Percentiles rank a stretch among this genome's conserved stretches.
Conservation (phyloP, 2,888 invertebrate genomes). For the Hydrotaea diabolus region DNA sequence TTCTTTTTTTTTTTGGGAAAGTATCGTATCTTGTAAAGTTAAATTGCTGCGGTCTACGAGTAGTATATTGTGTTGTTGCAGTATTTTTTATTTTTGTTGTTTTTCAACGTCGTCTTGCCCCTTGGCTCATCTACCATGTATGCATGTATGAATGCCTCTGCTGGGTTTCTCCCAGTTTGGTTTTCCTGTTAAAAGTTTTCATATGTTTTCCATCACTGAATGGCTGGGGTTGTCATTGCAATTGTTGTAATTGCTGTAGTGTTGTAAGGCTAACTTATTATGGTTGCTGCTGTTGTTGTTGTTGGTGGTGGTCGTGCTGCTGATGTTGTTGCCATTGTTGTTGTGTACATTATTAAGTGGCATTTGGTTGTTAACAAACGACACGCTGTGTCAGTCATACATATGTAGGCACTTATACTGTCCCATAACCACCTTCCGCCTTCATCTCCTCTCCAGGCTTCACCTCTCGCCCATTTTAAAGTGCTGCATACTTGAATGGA, state of each 20-base stretch:
- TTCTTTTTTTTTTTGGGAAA: slow-evolving; percentile 13
- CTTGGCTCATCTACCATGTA: neutral
- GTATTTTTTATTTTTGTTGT: neutral
- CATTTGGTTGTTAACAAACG: slow-evolving; percentile 21
- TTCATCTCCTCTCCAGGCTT: neutral
- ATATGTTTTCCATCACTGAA: slow-evolving; percentile 53
- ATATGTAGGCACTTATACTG: slow-evolving; percentile 2
- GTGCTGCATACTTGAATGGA: neutral
- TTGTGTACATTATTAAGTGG: slow-evolving; percentile 11
- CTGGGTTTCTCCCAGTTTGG: no score
- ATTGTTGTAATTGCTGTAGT: slow-evolving; percentile 36
- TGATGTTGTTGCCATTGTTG: neutral
- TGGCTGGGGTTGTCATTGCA: slow-evolving; percentile 39
- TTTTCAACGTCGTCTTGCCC: neutral
- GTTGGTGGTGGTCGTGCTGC: no score
- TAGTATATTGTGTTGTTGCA: neutral
- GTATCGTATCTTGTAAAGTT: neutral
- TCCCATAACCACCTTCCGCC: neutral
- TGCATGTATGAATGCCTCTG: no score
- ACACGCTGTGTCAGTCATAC: slow-evolving; percentile 3
- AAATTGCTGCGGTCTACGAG: neutral
- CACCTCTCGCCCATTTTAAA: neutral
- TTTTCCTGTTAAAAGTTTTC: slow-evolving; percentile 53
- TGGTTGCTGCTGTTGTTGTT: no score
- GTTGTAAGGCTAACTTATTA: neutral